phyloP scores from a whole-genome alignment of 2,888 invertebrate species.

The Melanophora roralis region DNA sequence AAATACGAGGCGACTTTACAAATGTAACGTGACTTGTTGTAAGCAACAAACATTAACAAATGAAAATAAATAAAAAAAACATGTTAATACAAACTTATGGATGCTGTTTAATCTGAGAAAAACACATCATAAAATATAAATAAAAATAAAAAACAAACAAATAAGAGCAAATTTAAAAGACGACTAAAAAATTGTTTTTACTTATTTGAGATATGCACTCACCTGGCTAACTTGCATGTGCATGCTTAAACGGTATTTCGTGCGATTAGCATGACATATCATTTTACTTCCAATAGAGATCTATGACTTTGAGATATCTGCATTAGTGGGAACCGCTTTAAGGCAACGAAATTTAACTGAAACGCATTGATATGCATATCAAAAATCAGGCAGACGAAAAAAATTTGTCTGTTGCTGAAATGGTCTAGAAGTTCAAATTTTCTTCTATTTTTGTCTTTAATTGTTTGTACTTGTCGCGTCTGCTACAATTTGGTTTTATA shows the following conservation, averaged over 20 bases:
- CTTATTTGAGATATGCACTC: not conserved
- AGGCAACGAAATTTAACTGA: conserved; percentile 20
- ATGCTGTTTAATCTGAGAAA: conserved; percentile 30
- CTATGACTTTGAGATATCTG: conserved; percentile 43
- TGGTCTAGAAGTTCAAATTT: conserved; percentile 5
- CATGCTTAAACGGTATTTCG: conserved; percentile 56
- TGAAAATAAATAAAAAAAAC: not conserved
- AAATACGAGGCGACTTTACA: conserved; percentile 22
- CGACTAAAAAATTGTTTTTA: conserved; percentile 1
- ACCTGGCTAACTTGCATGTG: not conserved
- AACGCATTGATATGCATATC: not conserved
- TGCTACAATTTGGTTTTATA: not conserved
- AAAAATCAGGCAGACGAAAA: not conserved
- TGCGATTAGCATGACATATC: conserved; percentile 57
- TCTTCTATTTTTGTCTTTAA: not conserved
- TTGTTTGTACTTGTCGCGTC: conserved; percentile 11
- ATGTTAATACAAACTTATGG: not conserved
- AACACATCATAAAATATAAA: conserved; percentile 29
- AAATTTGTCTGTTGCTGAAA: not conserved
- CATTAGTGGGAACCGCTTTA: conserved; percentile 3
- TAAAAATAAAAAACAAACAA: conserved; percentile 6
- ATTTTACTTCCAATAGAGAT: conserved; percentile 57
- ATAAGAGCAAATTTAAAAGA: not conserved
- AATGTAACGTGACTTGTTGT: conserved; percentile 51
- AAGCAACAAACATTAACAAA: conserved; percentile 20